These are phyloP conservation scores for Erebia palarica DNA, from an alignment of 2,888 invertebrate genomes.

Conservation along the genomic window DNA sequence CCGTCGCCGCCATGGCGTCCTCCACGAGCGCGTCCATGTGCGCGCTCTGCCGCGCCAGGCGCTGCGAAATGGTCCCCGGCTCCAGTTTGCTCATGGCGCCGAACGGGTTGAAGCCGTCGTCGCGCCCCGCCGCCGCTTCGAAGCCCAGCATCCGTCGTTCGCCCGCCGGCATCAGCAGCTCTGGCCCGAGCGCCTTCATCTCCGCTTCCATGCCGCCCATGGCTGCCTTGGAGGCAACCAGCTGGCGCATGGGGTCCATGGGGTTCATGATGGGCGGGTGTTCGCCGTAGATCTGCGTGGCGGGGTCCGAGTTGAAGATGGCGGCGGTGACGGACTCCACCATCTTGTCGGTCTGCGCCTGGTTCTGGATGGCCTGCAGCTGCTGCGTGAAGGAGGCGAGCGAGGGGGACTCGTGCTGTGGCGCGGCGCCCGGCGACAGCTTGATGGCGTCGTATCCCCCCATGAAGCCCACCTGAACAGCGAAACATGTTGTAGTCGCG, in stretches of 20 bases:
- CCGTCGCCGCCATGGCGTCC: constrained; percentile 75
- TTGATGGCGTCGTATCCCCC: constrained; percentile 77
- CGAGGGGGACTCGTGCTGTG: constrained; percentile 63
- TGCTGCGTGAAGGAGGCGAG: constrained; percentile 72
- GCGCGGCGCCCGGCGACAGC: constrained; percentile 76
- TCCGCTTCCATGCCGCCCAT: constrained; percentile 51
- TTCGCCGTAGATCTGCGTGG: constrained; percentile 62
- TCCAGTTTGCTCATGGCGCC: constrained; percentile 68
- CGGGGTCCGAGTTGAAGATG: constrained; percentile 71
- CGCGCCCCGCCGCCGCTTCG: constrained; percentile 51
- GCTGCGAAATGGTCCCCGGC: constrained; percentile 63
- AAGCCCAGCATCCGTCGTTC: constrained; percentile 59
- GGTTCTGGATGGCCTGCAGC: constrained; percentile 75
- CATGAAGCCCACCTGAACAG: constrained; percentile 58
- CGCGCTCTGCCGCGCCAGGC: constrained; percentile 69
- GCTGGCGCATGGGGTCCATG: constrained; percentile 60
- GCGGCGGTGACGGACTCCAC: constrained; percentile 78
- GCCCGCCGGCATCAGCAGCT: constrained; percentile 57
- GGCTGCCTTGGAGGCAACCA: constrained; percentile 57
- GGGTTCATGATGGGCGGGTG: constrained; percentile 52
- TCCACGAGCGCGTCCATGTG: constrained; percentile 77
- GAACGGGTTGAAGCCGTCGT: constrained; percentile 66
- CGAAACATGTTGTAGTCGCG: not conserved
- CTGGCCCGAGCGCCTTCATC: constrained; percentile 63
- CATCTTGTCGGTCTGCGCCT: constrained; percentile 79